These are phyloP conservation scores for Australoheros scitulus DNA, from an alignment of 2,113 vertebrate species.

Conservation along the genomic window DNA sequence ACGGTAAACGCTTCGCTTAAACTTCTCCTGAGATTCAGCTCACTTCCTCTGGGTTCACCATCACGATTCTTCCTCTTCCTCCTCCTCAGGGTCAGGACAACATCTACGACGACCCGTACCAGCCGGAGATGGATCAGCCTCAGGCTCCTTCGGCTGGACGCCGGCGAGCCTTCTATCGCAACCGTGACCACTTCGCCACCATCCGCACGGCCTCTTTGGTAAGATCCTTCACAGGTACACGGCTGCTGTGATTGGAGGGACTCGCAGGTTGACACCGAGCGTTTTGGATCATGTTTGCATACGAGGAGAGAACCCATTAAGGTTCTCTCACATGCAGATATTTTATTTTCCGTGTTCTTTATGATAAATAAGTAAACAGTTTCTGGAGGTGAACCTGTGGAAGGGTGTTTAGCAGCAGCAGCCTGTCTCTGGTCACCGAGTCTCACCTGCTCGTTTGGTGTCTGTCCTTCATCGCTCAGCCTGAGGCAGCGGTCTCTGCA, in stretches of 20 bases:
- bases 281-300: neutral
- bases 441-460: no score
- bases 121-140: conserved; percentile 87
- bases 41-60: neutral
- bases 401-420: no score
- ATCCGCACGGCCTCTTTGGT: conserved; percentile 90
- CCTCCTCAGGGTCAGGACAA: conserved; percentile 86
- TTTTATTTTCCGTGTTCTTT: no score
- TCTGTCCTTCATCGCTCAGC: no score
- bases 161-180: conserved; percentile 81
- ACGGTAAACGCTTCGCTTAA: conserved; percentile 72
- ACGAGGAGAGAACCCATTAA: no score
- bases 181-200: conserved; percentile 91
- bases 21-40: neutral
- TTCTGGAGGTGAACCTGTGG: no score
- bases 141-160: conserved; percentile 81
- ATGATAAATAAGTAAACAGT: no score
- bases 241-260: no score
- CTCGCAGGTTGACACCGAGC: no score
- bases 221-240: neutral
- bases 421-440: no score
- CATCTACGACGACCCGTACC: conserved; percentile 91
- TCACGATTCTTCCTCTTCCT: neutral
- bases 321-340: no score
- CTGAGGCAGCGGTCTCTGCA: neutral